Evolutionary conservation across 2,113 vertebrate species (phyloP), one percentile per base, ranked within the genome.

Genomic region (Centrocercus urophasianus): DNA sequence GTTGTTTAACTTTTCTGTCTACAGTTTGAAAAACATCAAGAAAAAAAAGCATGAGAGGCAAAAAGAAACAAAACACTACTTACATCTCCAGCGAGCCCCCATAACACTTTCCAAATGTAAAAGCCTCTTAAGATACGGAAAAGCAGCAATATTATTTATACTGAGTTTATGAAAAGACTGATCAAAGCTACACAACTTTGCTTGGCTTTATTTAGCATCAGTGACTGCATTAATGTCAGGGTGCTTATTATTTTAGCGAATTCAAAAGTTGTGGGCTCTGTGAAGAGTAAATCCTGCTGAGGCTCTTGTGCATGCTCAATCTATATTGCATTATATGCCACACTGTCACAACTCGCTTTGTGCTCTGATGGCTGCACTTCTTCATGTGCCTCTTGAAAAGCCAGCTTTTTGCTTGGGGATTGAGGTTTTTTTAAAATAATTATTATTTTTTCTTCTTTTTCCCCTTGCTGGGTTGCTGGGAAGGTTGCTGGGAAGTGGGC

Each of bases 181-280:
- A 94, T 96, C 96, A 94, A 95, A 95, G 93, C 30, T 82, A 42
- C 63, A 42, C 59, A 85, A 67, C 84, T 89, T n/a, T 82, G 80
- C 74, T 84, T 45, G 83, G 65, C 81, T 96, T 89, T 94, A 76
- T 87, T 94, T 95, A 89, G 80, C 1, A 0, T 57, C 6, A 18
- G 47, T 90, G 94, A 69, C 84, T 90, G 89, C 74, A 93, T 94
- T 96, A 83, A 90, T 84, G 80, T 94, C 96, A 96, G 83, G 38
- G 57, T 81, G 54, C 86, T 87, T 95, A 95, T 89, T 92, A 94
- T 89, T 94, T 96, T 87, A 85, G 63, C 89, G 93, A 92, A 95
- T 90, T 94, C 74, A 79, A 50, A 94, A 96, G 66, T 93, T 95
- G 71, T 15, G 80, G 48, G 78, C 66, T 89, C 54, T 90, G 86